Evolutionary conservation across 2,113 vertebrate species (phyloP), one percentile per base, ranked within the genome.

Genomic region (Mirounga angustirostris): DNA sequence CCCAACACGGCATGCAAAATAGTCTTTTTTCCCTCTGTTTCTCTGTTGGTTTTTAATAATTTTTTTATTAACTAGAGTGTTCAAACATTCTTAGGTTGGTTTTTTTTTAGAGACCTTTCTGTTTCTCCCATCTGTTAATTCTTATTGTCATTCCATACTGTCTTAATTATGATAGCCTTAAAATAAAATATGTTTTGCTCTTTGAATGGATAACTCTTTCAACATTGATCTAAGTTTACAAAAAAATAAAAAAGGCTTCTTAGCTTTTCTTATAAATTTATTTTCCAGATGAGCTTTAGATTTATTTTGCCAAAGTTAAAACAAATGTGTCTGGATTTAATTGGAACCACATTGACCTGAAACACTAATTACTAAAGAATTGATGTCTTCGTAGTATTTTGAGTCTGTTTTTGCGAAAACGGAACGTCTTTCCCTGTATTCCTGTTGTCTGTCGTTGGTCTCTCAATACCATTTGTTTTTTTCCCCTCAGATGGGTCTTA

Each of bases 11-110:
- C 15, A 14, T 30, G 24, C 71, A 7, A 28, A 91, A 30, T 11
- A 24, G 11, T 46, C n/a, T n/a, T 91, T 40, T 18, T 6, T 7
- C 74, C 15, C 1, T 50, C 24, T 2, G 24, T 50, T 50, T 28
- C 26, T 82, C 21, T 46, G 36, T 33, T 59, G 21, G 5, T 50
- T 59, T 61, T 74, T 50, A 83, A 50, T 73, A 28, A 84, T 36
- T 30, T 59, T 6, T 24, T 13, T 24, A 18, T 14, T 21, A 0
- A 22, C 3, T 33, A 8, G 52, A 10, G 26, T 58, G 19, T 43
- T 16, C 50, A 0, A 24, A 40, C 15, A 15, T 1, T 7, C 16
- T 7, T 19, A 13, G 50, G 52, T 7, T 21, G 59, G 0, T 59
- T 73, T 56, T 26, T 26, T 9, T 9, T 9, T 5, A 11, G 24